Evolutionary conservation across 2,888 invertebrate species (phyloP), one percentile per base, ranked within the genome.

Genomic region (Agapostemon virescens): DNA sequence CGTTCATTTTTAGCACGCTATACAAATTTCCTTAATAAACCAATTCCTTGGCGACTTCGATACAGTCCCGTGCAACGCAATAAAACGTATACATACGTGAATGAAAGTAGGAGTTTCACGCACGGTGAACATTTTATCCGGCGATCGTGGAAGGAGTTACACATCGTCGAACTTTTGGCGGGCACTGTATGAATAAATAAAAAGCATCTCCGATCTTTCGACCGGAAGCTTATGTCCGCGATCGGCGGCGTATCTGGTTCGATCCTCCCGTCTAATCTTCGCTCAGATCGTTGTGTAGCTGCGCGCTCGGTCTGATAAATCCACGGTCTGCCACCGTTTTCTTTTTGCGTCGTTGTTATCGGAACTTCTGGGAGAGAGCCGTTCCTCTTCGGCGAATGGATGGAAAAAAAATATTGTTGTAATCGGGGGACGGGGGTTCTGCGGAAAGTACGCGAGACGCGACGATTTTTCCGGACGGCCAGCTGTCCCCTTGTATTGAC

Each of bases 401-500:
- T 74, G 23, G 40, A 15, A 49, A 49, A 69, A 58, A 69, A 45
- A 66, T 52, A 68, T 74, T 52, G 55, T 61, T 42, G 71, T 77
- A 82, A 82, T 82, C 58, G 70, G 58, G 68, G 45, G 71, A n/a
- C 73, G 49, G 49, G 49, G 49, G 73, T 49, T 26, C 17, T 45
- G 30, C 40, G 58, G 30, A 74, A 67, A 68, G 42, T 66, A 61
- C 69, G 55, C 67, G 71, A 76, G 61, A n/a, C 36, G 63, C 63
- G 63, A 63, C 76, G 83, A 83, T 83, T 84, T 66, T 83, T 83
- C 84, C 77, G 67, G 55, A 68, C 70, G 77, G 52, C 69, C 61
- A 64, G 69, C 55, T 40, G 72, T 52, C 45, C 74, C 69, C 69
- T 80, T 80, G 74, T 84, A 83, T 83, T 72, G 84, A 84, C 80